Conservation (phyloP, 2,113 vertebrate species). For the Heptranchias perlo region DNA sequence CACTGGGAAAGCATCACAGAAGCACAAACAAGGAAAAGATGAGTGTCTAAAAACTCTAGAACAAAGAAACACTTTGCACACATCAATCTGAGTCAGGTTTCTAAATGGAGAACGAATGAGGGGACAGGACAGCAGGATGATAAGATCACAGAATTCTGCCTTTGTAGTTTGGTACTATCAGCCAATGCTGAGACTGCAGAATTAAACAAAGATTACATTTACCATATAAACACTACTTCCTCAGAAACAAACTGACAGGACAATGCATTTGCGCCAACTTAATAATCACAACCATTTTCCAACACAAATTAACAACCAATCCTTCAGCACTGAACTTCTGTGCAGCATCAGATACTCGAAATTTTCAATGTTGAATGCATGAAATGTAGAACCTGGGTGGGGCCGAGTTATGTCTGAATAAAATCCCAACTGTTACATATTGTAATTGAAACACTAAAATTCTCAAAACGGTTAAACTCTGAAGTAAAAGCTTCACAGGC, state of each 20-base stretch:
- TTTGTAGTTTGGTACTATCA: not conserved
- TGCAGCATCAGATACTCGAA: not conserved
- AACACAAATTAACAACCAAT: not conserved
- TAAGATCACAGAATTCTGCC: not conserved
- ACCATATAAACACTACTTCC: not conserved
- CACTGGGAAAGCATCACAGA: conserved; percentile 59
- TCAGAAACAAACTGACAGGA: not conserved
- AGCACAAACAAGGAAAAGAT: not conserved
- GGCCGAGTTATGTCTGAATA: not conserved
- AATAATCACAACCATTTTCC: not conserved
- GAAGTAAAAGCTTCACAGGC: not conserved
- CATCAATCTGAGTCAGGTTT: fast-evolving
- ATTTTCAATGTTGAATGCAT: not conserved
- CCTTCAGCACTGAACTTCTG: not conserved
- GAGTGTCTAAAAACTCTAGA: not conserved
- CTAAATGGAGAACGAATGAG: not conserved
- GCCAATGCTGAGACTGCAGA: not conserved
- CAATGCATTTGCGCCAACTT: not conserved
- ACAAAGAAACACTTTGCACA: not conserved
- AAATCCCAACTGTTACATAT: not conserved
- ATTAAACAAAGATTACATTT: too few species aligned
- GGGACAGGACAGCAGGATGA: not conserved
- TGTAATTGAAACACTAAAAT: not conserved
- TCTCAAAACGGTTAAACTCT: not conserved
- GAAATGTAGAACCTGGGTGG: not conserved